Percentiles rank a stretch among this genome's conserved stretches.
Evolutionary conservation across 2,113 vertebrate genomes (phyloP).

Genomic region (Lipotes vexillifer): DNA sequence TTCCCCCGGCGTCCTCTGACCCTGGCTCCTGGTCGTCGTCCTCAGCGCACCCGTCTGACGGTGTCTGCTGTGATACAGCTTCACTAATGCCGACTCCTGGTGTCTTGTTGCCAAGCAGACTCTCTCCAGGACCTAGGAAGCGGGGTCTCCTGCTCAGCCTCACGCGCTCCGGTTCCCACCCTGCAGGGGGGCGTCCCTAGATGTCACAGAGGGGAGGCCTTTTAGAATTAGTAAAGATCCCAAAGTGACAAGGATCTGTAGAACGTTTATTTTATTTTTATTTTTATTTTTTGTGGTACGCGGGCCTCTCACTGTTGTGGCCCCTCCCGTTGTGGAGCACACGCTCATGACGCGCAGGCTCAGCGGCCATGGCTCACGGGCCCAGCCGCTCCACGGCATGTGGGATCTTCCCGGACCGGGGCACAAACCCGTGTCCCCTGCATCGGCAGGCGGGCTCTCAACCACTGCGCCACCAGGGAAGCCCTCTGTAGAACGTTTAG

Average conservation of each 20-base stretch:
- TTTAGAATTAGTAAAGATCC: background rate
- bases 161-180: rapidly evolving
- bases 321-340: no score
- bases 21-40: background rate
- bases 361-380: no score
- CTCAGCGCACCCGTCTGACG: background rate
- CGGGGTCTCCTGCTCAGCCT: background rate
- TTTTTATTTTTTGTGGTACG: no score
- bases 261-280: background rate
- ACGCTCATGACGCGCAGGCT: rapidly evolving
- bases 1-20: background rate
- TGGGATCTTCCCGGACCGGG: no score
- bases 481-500: background rate
- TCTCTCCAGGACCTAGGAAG: background rate
- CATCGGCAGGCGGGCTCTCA: no score
- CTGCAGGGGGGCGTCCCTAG: background rate
- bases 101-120: background rate
- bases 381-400: no score
- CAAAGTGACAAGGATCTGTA: background rate
- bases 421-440: no score
- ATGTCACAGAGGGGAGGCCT: background rate
- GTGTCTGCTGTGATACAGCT: background rate
- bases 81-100: background rate
- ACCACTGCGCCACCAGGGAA: no score
- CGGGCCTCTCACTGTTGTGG: no score